These are phyloP conservation scores for Sebastolobus alascanus DNA, from an alignment of 2,797 vertebrate genomes.

Conservation along the genomic window DNA sequence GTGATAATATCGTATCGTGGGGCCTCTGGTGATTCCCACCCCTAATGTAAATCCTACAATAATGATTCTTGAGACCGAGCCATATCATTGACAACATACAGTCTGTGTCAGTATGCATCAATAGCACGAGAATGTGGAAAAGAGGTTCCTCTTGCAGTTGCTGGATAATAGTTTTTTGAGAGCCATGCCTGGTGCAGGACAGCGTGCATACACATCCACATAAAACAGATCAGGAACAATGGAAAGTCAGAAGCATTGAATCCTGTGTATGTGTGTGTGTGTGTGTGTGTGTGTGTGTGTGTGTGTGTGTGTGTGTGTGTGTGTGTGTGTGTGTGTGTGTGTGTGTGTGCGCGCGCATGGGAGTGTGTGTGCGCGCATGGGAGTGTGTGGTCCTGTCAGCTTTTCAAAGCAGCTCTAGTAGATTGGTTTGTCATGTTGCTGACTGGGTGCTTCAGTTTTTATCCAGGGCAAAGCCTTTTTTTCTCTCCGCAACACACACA, in stretches of 20 bases:
- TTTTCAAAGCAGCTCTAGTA: constrained; percentile 62
- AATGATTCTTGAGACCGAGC: constrained; percentile 5
- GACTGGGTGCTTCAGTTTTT: constrained; percentile 78
- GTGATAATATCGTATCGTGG: no score
- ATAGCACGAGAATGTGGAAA: constrained; percentile 2
- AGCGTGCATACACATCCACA: constrained; percentile 12
- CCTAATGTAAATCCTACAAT: neutral
- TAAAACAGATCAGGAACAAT: constrained; percentile 47
- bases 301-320: constrained; percentile 23
- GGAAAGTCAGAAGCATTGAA: constrained; percentile 31
- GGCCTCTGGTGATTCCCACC: no score
- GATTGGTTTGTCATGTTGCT: constrained; percentile 81
- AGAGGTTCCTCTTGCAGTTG: constrained; percentile 7
- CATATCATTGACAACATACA: neutral
- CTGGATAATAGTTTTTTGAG: constrained; percentile 6
- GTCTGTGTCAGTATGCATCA: constrained; percentile 5
- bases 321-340: constrained; percentile 22
- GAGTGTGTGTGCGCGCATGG: neutral
- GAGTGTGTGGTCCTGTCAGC: constrained; percentile 64
- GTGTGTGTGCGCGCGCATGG: constrained; percentile 13
- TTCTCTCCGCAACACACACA: constrained; percentile 39
- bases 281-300: constrained; percentile 24
- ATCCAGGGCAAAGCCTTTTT: constrained; percentile 69
- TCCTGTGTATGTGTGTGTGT: constrained; percentile 13
- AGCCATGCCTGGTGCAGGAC: constrained; percentile 17